A percentile compares a stretch with the other conserved stretches of the same genome.
These are phyloP conservation scores for Tiliqua scincoides DNA, from an alignment of 2,113 vertebrate genomes.

Conservation along the genomic window DNA sequence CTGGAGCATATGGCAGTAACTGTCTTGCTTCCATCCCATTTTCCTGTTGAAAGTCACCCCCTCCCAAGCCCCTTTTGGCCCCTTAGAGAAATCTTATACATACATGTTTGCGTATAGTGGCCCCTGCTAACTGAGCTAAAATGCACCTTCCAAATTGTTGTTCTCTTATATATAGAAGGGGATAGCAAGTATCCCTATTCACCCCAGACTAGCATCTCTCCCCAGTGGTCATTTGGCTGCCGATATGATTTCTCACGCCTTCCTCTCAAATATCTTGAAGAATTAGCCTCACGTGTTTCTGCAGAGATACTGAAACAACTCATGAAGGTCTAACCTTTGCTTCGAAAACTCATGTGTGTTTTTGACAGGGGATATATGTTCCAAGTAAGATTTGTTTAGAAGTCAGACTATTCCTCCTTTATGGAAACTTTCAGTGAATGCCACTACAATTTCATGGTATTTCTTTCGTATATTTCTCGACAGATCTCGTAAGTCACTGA, in stretches of 20 bases:
- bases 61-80: no score
- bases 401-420: slow-evolving; percentile 49
- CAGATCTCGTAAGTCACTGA: slow-evolving; percentile 58
- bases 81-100: no score
- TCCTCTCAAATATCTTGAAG: background rate
- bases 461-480: slow-evolving; percentile 43
- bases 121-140: no score
- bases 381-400: slow-evolving; percentile 29
- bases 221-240: no score
- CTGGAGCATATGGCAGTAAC: no score
- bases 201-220: no score
- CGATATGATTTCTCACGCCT: background rate
- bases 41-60: no score
- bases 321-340: slow-evolving; percentile 22
- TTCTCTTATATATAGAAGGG: no score
- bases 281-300: slow-evolving; percentile 54
- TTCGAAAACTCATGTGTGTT: slow-evolving; percentile 31
- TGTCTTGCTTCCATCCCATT: no score
- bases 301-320: slow-evolving; percentile 5
- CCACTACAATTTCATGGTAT: slow-evolving; percentile 46
- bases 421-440: slow-evolving; percentile 46
- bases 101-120: no score
- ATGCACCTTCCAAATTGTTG: no score
- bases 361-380: slow-evolving; percentile 17
- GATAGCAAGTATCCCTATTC: no score